A percentile compares a stretch with the other conserved stretches of the same genome.
These are phyloP conservation scores for Kuschelorhynchus macadamiae DNA, from an alignment of 2,888 invertebrate species.

Conservation along the genomic window DNA sequence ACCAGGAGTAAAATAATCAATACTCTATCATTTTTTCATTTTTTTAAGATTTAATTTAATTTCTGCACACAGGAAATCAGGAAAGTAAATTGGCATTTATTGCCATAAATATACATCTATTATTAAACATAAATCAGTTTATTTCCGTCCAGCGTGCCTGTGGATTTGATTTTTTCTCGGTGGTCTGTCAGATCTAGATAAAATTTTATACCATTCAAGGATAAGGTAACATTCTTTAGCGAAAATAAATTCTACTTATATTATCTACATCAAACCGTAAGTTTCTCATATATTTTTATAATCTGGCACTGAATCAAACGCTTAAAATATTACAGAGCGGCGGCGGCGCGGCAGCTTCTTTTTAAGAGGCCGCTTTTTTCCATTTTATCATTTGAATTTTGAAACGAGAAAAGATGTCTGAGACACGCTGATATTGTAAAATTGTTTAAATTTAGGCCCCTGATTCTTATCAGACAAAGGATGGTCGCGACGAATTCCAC, in stretches of 20 bases:
- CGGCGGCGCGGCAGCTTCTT: conserved; percentile 46
- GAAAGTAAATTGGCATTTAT: no score
- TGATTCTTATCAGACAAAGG: conserved; percentile 42
- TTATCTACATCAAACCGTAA: conserved; percentile 40
- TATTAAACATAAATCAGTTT: no score
- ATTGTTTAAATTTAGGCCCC: conserved; percentile 49
- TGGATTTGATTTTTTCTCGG: no score
- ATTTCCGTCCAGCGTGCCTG: no score
- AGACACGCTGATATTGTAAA: conserved; percentile 48
- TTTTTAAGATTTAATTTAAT: no score
- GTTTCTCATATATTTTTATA: conserved; percentile 49
- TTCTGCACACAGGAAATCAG: no score
- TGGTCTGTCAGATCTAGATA: no score
- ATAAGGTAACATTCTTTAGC: neutral
- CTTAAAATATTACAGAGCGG: conserved; percentile 56
- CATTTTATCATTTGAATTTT: conserved; percentile 52
- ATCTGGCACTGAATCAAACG: conserved; percentile 56
- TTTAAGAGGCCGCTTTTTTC: conserved; percentile 49
- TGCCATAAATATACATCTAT: no score
- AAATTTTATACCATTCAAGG: no score
- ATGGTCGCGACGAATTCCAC: conserved; percentile 46
- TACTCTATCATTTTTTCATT: no score
- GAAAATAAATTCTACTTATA: conserved; percentile 16
- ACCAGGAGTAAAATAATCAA: no score
- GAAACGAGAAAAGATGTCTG: conserved; percentile 42